Base-by-base conservation (phyloP, 2,797 vertebrate genomes). In the Periparus ater region DNA sequence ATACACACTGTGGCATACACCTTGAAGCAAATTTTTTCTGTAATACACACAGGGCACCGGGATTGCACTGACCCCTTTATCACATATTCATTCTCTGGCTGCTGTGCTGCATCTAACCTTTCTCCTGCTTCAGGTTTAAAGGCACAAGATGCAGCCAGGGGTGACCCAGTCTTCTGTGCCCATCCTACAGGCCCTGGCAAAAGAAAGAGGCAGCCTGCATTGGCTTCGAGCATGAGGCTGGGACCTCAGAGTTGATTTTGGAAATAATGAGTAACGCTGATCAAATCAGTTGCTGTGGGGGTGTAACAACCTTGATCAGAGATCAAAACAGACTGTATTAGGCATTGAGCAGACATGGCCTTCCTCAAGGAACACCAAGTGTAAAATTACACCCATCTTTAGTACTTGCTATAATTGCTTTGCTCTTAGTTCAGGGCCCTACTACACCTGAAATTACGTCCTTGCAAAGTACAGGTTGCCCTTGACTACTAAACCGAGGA, bases 401-500 rank as follows among this genome's bases (percentile, higher is more conserved):
- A 73, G 54, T 32, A 32, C 48, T 36, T 4, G 0, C 32, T 76
- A 10, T 47, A 38, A 57, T 53, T 4, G 1, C 36, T 78, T 66
- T 63, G 50, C 65, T 75, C 40, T 54, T 65, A 58, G 68, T 48
- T 27, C 65, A 40, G 23, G 26, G 50, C 53, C 51, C 17, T 47
- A 57, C 27, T 44, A 29, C 34, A 47, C 38, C 54, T 44, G 70
- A 66, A 92, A 29, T 55, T 0, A 65, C 75, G 82, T 47, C 85
- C 48, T 75, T 78, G 62, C 32, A 80, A 55, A 83, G 61, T 30
- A 22, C 5, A 57, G 51, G 29, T 81, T 95, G 80, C 47, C 83
- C 83, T 88, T 89, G 82, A 78, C 82, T 92, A 68, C 81, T 60
- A 72, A 88, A 77, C 5, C n/a, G 53, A 50, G 71, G 89, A 87